Conservation (phyloP, 2,797 vertebrate genomes). For the Lacerta bilineata region DNA sequence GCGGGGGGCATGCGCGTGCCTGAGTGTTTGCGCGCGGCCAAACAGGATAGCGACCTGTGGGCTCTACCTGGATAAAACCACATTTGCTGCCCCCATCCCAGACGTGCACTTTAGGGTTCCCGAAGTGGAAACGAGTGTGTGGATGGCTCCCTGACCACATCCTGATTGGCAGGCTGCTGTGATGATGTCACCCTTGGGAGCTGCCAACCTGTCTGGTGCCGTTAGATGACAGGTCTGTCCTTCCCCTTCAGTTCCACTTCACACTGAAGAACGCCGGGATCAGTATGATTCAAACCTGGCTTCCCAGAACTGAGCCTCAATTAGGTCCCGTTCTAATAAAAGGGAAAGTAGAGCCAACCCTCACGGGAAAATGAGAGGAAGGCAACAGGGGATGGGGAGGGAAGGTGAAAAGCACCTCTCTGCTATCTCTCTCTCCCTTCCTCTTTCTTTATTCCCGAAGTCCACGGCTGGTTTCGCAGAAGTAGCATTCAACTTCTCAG, state of each 20-base stretch:
- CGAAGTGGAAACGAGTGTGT: slow-evolving; percentile 54
- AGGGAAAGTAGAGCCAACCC: not conserved
- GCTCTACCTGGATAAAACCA: not conserved
- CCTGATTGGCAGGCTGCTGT: slow-evolving; percentile 25
- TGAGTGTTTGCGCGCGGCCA: slow-evolving; percentile 39
- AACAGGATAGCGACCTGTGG: slow-evolving; percentile 59
- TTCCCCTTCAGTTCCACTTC: not conserved
- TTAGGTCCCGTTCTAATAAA: not conserved
- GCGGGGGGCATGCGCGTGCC: not conserved
- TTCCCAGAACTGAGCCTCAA: not conserved
- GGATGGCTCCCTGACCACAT: slow-evolving; percentile 52
- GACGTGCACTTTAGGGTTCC: not conserved
- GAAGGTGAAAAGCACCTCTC: not conserved
- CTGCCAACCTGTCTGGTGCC: slow-evolving; percentile 59
- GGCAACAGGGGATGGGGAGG: not conserved
- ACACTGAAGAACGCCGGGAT: not conserved
- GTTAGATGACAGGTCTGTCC: not conserved
- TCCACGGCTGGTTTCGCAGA: not conserved
- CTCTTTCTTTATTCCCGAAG: not conserved
- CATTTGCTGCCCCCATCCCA: slow-evolving; percentile 40
- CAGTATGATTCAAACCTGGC: not conserved
- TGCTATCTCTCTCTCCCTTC: not conserved
- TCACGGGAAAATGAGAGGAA: slow-evolving; percentile 33
- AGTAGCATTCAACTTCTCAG: slow-evolving; percentile 34
- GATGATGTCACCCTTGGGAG: slow-evolving; percentile 46